Evolutionary conservation across 1,140 invertebrate genomes (phyloP), one percentile per base, ranked within the genome.

Genomic region (Drosophila setifemur): DNA sequence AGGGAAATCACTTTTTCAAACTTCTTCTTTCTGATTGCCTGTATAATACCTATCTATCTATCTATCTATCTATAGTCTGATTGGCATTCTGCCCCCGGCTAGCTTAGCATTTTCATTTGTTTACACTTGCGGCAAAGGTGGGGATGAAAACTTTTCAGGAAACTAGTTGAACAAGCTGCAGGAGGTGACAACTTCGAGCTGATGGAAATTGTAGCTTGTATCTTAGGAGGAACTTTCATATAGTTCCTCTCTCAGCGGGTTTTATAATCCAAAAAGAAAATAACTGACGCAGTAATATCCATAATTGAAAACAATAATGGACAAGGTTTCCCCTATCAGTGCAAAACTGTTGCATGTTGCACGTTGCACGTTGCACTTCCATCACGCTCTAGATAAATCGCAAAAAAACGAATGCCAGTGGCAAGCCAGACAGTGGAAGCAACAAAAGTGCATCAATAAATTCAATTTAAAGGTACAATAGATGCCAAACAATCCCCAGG

Each of bases 391-490:
- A 54, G 45, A 68, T 74, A 19, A 43, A 7, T 18, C 55, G 29
- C 14, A 43, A 19, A 33, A 26, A 9, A 28, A 9, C 19, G 12
- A 57, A 68, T 29, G 28, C 55, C 60, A 44, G 11, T 16, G 23
- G 45, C 19, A 42, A 42, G 16, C 26, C 44, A 49, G 26, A 48
- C 48, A 43, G 57, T 35, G 37, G 37, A 73, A 76, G 71, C 73
- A 81, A 43, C 55, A 73, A 63, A 82, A 77, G 48, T 83, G 79
- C 78, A 78, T 85, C 69, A 78, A 85, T 85, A 82, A 83, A 78
- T 82, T 85, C 57, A 78, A 85, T 73, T 82, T 54, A 63, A 73
- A 42, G 52, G 69, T 45, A 52, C 53, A 45, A 75, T 61, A 39
- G 54, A 66, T 43, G 33, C 23, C 26, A 26, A 48, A 50, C 57